A percentile compares a stretch with the other conserved stretches of the same genome.
Evolutionary conservation across 2,797 vertebrate species (phyloP).

Genomic region (Myoxocephalus aenaeus): DNA sequence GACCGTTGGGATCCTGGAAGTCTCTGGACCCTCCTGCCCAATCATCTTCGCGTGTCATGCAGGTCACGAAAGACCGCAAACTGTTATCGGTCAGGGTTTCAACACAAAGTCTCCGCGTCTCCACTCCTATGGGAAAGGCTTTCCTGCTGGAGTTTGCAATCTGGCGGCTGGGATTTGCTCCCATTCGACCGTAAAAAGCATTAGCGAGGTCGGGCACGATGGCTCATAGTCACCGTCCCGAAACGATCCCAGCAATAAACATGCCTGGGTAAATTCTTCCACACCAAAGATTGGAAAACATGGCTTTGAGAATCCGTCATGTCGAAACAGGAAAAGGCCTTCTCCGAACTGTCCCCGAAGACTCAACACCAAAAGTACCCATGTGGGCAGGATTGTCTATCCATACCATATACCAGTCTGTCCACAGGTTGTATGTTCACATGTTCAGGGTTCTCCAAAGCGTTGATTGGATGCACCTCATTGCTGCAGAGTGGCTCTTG

Average conservation of each 20-base stretch:
- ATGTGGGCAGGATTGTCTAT: not conserved
- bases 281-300: not conserved
- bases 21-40: not conserved
- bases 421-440: not conserved
- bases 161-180: not conserved
- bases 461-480: slow-evolving; percentile 27
- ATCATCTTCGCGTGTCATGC: not conserved
- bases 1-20: not conserved
- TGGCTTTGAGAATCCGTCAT: not conserved
- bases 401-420: not conserved
- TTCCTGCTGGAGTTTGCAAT: not conserved
- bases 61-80: not conserved
- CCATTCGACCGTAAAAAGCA: not conserved
- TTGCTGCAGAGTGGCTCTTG: slow-evolving; percentile 6
- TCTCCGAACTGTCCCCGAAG: not conserved
- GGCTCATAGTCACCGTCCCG: not conserved
- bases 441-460: slow-evolving; percentile 19
- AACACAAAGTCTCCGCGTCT: not conserved
- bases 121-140: not conserved
- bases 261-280: no score
- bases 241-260: not conserved
- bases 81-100: not conserved
- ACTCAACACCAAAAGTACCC: not conserved
- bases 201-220: not conserved
- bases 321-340: not conserved